Percentiles rank a stretch among this genome's conserved stretches.
Evolutionary conservation across 1,140 invertebrate species (phyloP).

Genomic region (Oryctes rhinoceros): DNA sequence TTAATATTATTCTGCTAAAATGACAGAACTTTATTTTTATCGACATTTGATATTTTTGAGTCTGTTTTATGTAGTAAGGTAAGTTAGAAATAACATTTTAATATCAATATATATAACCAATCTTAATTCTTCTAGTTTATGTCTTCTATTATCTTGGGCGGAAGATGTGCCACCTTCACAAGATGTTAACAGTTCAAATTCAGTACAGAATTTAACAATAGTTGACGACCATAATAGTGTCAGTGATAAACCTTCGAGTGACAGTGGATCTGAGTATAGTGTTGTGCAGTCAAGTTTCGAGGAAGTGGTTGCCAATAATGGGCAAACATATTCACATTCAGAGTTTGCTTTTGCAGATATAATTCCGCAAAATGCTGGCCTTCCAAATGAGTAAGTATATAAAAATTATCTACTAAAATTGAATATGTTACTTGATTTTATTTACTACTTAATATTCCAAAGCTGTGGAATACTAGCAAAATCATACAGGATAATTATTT

Average conservation of each 20-base stretch:
- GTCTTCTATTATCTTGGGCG: conserved; percentile 30
- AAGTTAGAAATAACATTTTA: conserved; percentile 31
- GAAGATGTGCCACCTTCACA: conserved; percentile 41
- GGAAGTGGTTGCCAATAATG: conserved; percentile 41
- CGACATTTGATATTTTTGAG: conserved; percentile 44
- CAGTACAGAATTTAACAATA: conserved; percentile 43
- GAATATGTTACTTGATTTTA: no score
- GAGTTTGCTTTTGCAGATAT: conserved; percentile 59
- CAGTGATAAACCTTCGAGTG: conserved; percentile 42
- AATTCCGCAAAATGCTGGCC: conserved; percentile 65
- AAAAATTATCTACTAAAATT: no score
- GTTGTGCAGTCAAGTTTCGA: conserved; percentile 48
- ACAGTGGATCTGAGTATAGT: conserved; percentile 46
- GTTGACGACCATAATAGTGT: conserved; percentile 12
- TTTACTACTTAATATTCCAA: no score
- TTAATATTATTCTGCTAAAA: conserved; percentile 44
- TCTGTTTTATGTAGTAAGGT: conserved; percentile 45
- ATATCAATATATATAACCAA: neutral
- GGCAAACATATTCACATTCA: conserved; percentile 30
- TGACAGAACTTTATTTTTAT: conserved; percentile 45
- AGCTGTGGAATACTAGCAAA: no score
- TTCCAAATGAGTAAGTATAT: conserved; percentile 65
- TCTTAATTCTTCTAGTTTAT: conserved; percentile 24
- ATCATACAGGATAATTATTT: no score
- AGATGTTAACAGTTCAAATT: conserved; percentile 42